Percentiles rank a stretch among this genome's conserved stretches.
phyloP scores from a whole-genome alignment of 1,140 invertebrate species.

The Papilio machaon region DNA sequence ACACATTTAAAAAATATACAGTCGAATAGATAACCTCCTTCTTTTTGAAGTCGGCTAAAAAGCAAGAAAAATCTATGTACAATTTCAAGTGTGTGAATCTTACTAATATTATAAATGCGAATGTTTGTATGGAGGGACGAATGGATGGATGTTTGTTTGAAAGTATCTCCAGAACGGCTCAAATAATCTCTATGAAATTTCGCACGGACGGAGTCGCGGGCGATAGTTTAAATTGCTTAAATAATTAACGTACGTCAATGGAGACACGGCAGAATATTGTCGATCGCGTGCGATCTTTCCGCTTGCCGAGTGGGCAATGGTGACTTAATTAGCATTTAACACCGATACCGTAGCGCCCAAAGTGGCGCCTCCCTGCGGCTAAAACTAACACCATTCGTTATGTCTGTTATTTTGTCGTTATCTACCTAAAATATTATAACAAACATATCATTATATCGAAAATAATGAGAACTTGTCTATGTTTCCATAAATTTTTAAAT shows the following conservation, averaged over 20 bases:
- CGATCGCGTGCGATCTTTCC: constrained; percentile 22
- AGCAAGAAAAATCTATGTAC: too few species aligned
- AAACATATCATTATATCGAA: constrained; percentile 20
- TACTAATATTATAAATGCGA: too few species aligned
- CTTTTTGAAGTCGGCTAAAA: too few species aligned
- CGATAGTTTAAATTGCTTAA: too few species aligned
- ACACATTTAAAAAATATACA: too few species aligned
- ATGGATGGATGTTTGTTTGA: too few species aligned
- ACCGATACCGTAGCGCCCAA: constrained; percentile 34
- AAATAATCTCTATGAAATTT: too few species aligned
- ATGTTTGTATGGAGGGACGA: too few species aligned
- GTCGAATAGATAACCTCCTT: too few species aligned
- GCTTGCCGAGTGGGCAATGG: constrained; percentile 44
- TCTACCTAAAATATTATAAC: constrained; percentile 16
- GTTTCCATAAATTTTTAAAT: neutral
- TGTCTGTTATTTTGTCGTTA: neutral
- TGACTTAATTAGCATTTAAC: constrained; percentile 46
- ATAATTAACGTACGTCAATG: constrained; percentile 33
- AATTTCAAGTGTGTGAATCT: too few species aligned
- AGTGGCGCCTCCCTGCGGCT: constrained; percentile 41
- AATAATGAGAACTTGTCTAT: neutral
- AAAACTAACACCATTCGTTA: neutral
- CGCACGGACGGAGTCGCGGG: too few species aligned
- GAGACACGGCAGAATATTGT: neutral
- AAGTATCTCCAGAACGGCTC: too few species aligned